Conservation (phyloP, 1,140 invertebrate genomes). For the Heliconius eleuchia region DNA sequence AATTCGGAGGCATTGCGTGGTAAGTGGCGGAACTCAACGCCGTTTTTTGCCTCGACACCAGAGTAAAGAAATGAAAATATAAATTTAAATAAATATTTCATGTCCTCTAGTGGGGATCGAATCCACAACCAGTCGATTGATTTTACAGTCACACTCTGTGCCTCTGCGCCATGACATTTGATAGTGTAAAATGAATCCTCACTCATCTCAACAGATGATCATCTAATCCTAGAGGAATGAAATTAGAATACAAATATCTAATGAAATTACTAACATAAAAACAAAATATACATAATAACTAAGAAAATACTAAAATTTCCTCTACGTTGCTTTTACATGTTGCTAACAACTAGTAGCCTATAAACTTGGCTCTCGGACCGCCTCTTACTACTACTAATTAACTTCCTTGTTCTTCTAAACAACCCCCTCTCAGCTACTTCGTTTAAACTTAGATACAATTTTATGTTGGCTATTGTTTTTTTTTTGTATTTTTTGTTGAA, state of each 20-base stretch:
- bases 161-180: background rate
- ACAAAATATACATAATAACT: background rate
- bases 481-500: background rate
- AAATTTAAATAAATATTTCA: no score
- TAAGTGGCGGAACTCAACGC: no score
- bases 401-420: slow-evolving; percentile 46
- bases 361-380: slow-evolving; percentile 43
- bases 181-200: background rate
- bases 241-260: no score
- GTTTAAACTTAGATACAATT: slow-evolving; percentile 32
- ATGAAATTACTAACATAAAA: background rate
- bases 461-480: slow-evolving; percentile 5
- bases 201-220: background rate
- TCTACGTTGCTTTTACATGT: slow-evolving; percentile 33
- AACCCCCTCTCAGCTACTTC: slow-evolving; percentile 30
- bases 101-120: no score
- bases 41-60: no score
- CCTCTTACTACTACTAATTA: slow-evolving; percentile 52
- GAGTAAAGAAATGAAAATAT: no score
- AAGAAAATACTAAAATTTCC: background rate
- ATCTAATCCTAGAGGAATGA: no score
- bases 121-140: no score
- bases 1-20: no score
- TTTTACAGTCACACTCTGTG: no score
- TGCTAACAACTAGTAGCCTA: slow-evolving; percentile 32